phyloP scores from a whole-genome alignment of 2,888 invertebrate genomes.

The Punctoribates punctum region DNA sequence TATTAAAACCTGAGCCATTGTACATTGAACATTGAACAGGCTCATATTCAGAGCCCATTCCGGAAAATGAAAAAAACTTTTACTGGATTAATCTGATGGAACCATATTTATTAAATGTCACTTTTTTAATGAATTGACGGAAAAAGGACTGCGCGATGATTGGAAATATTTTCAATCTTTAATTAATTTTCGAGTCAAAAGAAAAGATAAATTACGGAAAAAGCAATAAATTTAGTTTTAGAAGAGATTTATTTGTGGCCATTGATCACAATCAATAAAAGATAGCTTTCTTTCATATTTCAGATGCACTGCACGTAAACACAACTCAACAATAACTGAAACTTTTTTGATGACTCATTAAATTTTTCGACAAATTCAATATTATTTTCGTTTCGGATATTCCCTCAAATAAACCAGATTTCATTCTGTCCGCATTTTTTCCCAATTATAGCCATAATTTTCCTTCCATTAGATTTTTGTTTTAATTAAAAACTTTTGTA shows the following conservation, averaged over 20 bases:
- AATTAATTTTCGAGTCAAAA: slow-evolving; percentile 9
- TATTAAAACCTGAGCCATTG: neutral
- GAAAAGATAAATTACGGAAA: slow-evolving; percentile 6
- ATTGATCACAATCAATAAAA: slow-evolving; percentile 25
- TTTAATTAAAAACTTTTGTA: too few species aligned
- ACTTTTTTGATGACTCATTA: slow-evolving; percentile 29
- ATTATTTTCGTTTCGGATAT: neutral
- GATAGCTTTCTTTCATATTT: slow-evolving; percentile 26
- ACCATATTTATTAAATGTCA: too few species aligned
- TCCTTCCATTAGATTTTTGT: too few species aligned
- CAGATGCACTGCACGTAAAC: slow-evolving; percentile 21
- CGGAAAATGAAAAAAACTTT: too few species aligned
- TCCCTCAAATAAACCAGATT: too few species aligned
- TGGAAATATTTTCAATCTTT: neutral
- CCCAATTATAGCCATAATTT: too few species aligned
- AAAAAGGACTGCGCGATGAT: too few species aligned
- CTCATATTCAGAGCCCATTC: too few species aligned
- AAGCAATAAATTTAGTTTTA: slow-evolving; percentile 22
- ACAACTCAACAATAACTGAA: slow-evolving; percentile 25
- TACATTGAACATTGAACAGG: too few species aligned
- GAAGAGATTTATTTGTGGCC: slow-evolving; percentile 4
- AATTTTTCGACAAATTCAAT: slow-evolving; percentile 2
- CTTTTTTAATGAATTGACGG: too few species aligned
- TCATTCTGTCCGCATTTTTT: too few species aligned
- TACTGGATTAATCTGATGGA: too few species aligned